Conservation (phyloP, 2,797 vertebrate species). For the Schizopygopsis malacanthus region DNA sequence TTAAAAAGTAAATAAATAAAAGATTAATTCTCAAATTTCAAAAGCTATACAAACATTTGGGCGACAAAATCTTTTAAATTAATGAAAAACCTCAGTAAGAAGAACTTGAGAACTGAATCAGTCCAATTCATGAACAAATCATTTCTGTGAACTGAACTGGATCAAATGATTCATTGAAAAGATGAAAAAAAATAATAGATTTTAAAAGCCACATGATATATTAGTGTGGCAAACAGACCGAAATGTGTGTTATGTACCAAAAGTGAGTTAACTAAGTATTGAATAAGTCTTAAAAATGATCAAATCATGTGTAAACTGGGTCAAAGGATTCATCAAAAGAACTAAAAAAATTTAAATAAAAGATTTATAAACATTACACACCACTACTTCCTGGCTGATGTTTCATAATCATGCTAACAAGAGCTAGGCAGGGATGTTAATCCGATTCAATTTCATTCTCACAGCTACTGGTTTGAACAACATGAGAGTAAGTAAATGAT, state of each 20-base stretch:
- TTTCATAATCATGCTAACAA: neutral
- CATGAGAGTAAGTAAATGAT: neutral
- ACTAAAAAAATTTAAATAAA: too few relatives aligned
- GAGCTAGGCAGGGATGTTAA: too few relatives aligned
- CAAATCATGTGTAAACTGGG: neutral
- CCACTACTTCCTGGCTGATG: neutral
- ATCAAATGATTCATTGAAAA: too few relatives aligned
- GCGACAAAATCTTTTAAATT: too few relatives aligned
- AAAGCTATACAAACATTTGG: neutral
- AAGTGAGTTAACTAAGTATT: neutral
- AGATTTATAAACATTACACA: neutral
- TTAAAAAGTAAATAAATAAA: neutral
- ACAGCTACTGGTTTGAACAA: neutral
- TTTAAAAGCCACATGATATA: too few relatives aligned
- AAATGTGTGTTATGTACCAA: too few relatives aligned
- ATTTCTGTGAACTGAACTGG: too few relatives aligned
- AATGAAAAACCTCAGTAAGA: too few relatives aligned
- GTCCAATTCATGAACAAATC: too few relatives aligned
- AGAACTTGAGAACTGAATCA: too few relatives aligned
- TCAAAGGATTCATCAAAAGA: neutral
- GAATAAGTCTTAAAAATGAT: neutral
- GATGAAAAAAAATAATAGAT: too few relatives aligned
- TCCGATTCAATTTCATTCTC: neutral
- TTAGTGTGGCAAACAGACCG: too few relatives aligned
- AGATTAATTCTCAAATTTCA: neutral